These are phyloP conservation scores for Myotis vivesi DNA, from an alignment of 2,797 vertebrate genomes.

Conservation along the genomic window DNA sequence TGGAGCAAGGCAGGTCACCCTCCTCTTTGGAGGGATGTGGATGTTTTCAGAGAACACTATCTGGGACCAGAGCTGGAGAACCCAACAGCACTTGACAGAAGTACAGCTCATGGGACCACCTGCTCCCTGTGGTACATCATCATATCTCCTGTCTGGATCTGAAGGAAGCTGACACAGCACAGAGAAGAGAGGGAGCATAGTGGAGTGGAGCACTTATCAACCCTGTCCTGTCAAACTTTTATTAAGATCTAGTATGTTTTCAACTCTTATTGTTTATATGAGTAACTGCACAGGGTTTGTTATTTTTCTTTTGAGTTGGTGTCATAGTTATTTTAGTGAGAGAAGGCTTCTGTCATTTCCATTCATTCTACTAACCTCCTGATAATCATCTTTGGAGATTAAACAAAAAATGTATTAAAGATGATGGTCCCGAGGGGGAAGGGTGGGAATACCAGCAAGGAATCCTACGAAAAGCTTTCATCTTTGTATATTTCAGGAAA, in stretches of 20 bases:
- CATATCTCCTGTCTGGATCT: not conserved
- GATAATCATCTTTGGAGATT: not conserved
- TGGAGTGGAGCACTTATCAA: too few species aligned
- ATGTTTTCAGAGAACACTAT: not conserved
- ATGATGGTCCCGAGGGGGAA: not conserved
- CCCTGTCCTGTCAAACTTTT: not conserved
- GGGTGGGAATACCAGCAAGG: not conserved
- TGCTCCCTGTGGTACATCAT: rapidly evolving
- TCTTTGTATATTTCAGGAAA: not conserved
- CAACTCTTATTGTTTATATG: not conserved
- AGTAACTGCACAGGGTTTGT: not conserved
- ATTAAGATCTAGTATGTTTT: not conserved
- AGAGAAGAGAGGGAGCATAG: not conserved
- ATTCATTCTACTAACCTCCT: not conserved
- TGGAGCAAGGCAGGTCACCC: not conserved
- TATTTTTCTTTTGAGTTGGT: slow-evolving; percentile 6
- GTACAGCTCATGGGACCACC: too few species aligned
- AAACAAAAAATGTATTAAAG: not conserved
- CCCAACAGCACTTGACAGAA: not conserved
- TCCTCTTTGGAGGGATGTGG: not conserved
- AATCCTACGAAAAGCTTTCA: not conserved
- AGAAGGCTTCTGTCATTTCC: not conserved
- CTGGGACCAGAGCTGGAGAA: not conserved
- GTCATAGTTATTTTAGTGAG: not conserved
- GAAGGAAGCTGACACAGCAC: not conserved